Base-by-base conservation (phyloP, 2,797 vertebrate genomes). In the Pangasius krempfi region DNA sequence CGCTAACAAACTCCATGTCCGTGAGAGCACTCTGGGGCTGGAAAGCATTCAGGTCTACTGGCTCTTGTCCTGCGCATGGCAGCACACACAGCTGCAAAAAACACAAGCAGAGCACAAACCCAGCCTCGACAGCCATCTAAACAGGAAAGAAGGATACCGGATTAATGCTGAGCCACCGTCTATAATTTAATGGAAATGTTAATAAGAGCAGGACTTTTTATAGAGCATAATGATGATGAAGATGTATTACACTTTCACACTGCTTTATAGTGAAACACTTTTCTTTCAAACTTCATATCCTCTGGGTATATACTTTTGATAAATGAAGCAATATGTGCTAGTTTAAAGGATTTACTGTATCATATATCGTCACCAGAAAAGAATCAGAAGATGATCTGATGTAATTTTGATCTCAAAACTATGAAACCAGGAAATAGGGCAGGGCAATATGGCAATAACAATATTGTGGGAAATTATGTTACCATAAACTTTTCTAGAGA, bases 1-100 rank as follows among this genome's bases (percentile, higher is more conserved):
- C 89, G 16, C 94, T 93, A 54, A 94, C 91, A 86, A 97, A 97
- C 94, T 96, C 95, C 94, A 96, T 94, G 75, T 96, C 95, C 6
- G 94, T 94, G 9, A 97, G 90, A 40, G 94, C 95, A 83, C 96
- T 97, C 92, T 97, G 96, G 2, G 96, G 95, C 93, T 94, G 94
- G 85, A 97, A 97, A 79, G 92, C 94, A 87, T 88, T 94, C 66
- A 89, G 88, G 73, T 96, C 95, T 90, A 92, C 30, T 40, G 85
- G 88, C 89, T 93, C 93, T 85, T 93, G 90, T 78, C 83, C 66
- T 40, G 90, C 81, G 4, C 93, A 94, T 20, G 94, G 92, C 50
- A 94, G 14, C 33, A 79, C 66, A 47, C 93, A 20, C 93, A 92
- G 83, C 94, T 92, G 70, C 78, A 93, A 92, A 91, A 95, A 85